Evolutionary conservation across 2,113 vertebrate species (phyloP).

Genomic region (Vimba vimba): DNA sequence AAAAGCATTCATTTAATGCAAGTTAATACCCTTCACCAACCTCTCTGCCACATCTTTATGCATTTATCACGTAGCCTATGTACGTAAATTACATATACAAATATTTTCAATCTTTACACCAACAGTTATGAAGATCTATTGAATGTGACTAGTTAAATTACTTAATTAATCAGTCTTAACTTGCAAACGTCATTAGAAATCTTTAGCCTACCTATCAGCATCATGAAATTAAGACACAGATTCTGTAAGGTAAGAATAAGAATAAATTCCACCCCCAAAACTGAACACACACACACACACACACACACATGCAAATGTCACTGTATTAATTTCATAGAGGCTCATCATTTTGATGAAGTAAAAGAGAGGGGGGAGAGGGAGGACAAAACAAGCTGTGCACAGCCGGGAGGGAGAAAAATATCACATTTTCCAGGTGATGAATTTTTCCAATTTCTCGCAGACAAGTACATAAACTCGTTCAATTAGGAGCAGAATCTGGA

Average conservation of each 20-base stretch:
- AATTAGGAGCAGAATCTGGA: conserved; percentile 84
- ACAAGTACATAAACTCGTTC: conserved; percentile 93
- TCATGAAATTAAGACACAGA: not conserved
- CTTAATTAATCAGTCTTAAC: not conserved
- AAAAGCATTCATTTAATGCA: not conserved
- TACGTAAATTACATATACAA: not conserved
- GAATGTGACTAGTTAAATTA: not conserved
- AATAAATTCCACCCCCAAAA: conserved; percentile 5
- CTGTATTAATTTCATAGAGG: conserved; percentile 86
- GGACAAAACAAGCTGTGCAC: conserved; percentile 79
- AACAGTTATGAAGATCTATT: not conserved
- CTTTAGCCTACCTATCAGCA: not conserved
- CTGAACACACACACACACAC: conserved; percentile 36
- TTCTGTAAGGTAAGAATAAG: not conserved
- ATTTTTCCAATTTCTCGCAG: conserved; percentile 84
- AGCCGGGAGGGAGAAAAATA: conserved; percentile 83
- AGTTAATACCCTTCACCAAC: no score
- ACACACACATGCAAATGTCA: conserved; percentile 59
- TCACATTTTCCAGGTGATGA: conserved; percentile 97
- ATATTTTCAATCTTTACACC: not conserved
- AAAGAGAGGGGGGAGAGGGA: conserved; percentile 53
- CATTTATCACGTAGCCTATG: not conserved
- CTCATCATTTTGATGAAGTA: conserved; percentile 92
- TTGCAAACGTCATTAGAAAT: not conserved
- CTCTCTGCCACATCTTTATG: not conserved